Conservation (phyloP, 2,797 vertebrate species). For the Nothura maculosa region DNA sequence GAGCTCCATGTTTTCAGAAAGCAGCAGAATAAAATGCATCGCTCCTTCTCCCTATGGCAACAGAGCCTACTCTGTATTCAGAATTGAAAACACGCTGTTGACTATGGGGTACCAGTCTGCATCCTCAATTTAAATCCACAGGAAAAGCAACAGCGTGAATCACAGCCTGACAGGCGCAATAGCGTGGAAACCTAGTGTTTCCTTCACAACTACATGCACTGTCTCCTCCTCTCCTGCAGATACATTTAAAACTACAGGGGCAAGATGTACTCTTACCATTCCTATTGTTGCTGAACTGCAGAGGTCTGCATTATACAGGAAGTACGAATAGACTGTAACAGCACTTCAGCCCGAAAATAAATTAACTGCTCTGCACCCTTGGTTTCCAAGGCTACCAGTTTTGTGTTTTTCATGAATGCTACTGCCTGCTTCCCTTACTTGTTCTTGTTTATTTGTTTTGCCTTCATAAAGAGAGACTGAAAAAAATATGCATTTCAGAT, state of each 20-base stretch:
- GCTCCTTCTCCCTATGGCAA: background rate
- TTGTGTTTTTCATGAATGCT: background rate
- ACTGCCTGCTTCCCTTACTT: background rate
- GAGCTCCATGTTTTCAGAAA: background rate
- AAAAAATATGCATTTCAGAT: background rate
- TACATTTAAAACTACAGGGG: rapidly evolving
- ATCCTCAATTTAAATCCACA: background rate
- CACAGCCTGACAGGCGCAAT: background rate
- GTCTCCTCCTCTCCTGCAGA: background rate
- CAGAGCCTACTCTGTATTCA: background rate
- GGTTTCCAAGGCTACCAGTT: conserved; percentile 1
- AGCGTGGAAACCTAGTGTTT: rapidly evolving
- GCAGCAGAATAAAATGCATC: rapidly evolving
- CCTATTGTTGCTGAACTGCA: background rate
- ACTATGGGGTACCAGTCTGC: background rate
- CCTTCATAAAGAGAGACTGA: background rate
- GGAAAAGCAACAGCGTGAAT: background rate
- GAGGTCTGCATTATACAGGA: background rate
- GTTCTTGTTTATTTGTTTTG: conserved; percentile 23
- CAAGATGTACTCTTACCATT: background rate
- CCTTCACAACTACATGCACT: background rate
- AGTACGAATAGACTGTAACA: background rate
- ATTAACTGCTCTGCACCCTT: background rate
- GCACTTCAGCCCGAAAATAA: background rate
- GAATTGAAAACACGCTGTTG: background rate